Percentiles rank a stretch among this genome's conserved stretches.
Conservation (phyloP, 2,113 vertebrate genomes). For the Eublepharis macularius region DNA sequence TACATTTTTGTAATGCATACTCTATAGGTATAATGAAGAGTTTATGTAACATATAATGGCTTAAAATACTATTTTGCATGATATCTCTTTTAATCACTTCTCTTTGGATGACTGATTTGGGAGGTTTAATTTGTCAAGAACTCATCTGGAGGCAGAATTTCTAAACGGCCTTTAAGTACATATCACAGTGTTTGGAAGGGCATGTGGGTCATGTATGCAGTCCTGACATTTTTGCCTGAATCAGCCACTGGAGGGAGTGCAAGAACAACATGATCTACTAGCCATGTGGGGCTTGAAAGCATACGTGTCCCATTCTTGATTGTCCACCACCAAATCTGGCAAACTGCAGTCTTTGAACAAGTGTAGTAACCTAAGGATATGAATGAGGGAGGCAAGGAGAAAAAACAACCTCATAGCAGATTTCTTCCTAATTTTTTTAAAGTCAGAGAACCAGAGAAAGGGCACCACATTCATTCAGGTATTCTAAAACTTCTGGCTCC, state of each 20-base stretch:
- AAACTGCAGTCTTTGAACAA: not conserved
- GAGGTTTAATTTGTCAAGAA: not conserved
- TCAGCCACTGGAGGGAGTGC: conserved; percentile 63
- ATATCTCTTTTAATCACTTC: not conserved
- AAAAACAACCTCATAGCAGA: not conserved
- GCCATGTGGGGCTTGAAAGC: not conserved
- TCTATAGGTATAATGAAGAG: not conserved
- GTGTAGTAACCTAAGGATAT: not conserved
- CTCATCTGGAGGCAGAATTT: not conserved
- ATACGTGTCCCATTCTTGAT: not conserved
- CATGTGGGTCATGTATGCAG: not conserved
- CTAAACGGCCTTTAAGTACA: not conserved
- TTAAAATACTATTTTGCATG: not conserved
- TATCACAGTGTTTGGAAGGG: accelerated
- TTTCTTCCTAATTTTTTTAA: not conserved
- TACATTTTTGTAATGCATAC: not conserved
- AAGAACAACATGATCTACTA: not conserved
- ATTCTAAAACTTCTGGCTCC: not conserved
- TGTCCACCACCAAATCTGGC: not conserved
- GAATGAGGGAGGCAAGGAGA: not conserved
- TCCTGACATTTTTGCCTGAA: not conserved
- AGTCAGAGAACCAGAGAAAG: not conserved
- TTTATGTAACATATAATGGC: not conserved
- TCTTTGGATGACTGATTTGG: conserved; percentile 13
- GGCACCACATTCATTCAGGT: not conserved